Evolutionary conservation across 2,888 invertebrate genomes (phyloP).

Genomic region (Caenorhabditis macrosperma): DNA sequence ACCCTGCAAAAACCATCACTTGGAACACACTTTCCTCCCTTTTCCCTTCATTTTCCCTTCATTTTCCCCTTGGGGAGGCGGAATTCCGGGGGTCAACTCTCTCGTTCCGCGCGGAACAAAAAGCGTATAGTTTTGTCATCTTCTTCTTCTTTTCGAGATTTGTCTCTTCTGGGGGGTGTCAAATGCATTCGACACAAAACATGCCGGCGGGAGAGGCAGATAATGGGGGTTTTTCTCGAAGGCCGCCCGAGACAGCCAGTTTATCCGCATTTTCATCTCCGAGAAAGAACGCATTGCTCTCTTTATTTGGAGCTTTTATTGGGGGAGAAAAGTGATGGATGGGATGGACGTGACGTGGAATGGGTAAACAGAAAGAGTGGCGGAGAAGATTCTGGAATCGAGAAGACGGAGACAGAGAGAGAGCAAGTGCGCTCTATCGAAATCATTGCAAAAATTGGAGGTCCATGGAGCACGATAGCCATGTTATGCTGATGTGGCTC

Average conservation of each 20-base stretch:
- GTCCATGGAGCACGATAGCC: too few species aligned
- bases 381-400: not conserved
- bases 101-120: conserved; percentile 13
- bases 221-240: conserved; percentile 24
- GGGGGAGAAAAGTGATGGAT: conserved; percentile 28
- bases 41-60: not conserved
- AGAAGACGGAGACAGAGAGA: not conserved
- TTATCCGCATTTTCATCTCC: conserved; percentile 52
- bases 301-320: conserved; percentile 18
- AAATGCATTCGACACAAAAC: conserved; percentile 46
- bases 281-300: conserved; percentile 11
- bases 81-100: not conserved
- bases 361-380: not conserved
- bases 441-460: too few species aligned
- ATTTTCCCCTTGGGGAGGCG: not conserved
- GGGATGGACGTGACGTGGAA: conserved; percentile 4
- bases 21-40: too few species aligned
- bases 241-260: conserved; percentile 11
- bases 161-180: too few species aligned
- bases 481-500: too few species aligned
- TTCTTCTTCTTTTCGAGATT: conserved; percentile 6
- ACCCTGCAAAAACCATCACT: conserved; percentile 67
- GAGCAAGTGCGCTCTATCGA: too few species aligned
- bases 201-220: conserved; percentile 26
- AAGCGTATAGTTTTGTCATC: conserved; percentile 44